Evolutionary conservation across 2,888 invertebrate species (phyloP), one percentile per base, ranked within the genome.

Genomic region (Gibbula magus): DNA sequence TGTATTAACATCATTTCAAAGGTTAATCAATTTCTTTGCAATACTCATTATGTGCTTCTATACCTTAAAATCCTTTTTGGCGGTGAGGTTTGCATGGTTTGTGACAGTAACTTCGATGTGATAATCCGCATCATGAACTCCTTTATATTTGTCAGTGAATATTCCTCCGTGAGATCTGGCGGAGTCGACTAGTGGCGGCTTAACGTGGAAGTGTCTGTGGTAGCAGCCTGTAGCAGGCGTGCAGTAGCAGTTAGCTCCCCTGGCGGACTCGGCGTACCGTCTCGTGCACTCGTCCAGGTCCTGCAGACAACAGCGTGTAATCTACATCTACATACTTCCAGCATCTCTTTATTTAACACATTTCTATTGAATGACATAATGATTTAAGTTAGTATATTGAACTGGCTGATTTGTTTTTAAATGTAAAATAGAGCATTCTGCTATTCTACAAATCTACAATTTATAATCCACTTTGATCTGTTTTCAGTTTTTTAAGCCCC

Each of bases 101-200:
- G 53, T 83, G 1, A 81, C 87, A n/a, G 83, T 84, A 2, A 88
- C 84, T 79, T 86, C 84, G 53, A 88, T 79, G 56, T 61, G 85
- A 75, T 87, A 89, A 53, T 89, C 89, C 45, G 80, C 80, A 52
- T 89, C 87, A 78, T 89, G 89, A 8, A 82, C 76, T 29, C 87
- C 88, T 18, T 32, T 35, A 75, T 83, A 75, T 66, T 78, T 82
- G 13, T 82, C 82, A 16, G 53, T 35, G 7, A 80, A 76, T 5
- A 88, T 32, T 18, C 87, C 87, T 75, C 79, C 81, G 10, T 66
- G 56, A 20, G 61, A 66, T 5, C 51, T 75, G 2, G n/a, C 10
- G 5, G 75, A 29, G 13, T 35, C 16, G 4, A 78, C 70, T 7
- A 78, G 25, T 13, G 5, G 45, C 0, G 78, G 78, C 73, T 81